These are phyloP conservation scores for Chrysodeixis includens DNA, from an alignment of 2,888 invertebrate species.

Conservation along the genomic window DNA sequence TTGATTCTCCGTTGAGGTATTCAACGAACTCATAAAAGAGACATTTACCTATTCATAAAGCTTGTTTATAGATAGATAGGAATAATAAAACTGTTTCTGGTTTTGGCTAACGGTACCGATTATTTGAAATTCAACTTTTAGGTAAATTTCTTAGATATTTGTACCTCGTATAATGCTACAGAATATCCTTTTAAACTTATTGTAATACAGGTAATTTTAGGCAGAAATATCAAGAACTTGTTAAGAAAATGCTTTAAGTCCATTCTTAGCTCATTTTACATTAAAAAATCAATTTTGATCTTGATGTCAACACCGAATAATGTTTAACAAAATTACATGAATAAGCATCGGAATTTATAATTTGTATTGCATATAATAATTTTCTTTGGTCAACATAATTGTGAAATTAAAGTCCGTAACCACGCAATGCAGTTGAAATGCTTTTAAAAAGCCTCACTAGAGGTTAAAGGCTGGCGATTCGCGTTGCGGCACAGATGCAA, in stretches of 20 bases:
- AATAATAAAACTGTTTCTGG: neutral
- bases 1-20: neutral
- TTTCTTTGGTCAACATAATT: slow-evolving; percentile 22
- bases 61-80: neutral
- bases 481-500: slow-evolving; percentile 40
- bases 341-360: slow-evolving; percentile 9
- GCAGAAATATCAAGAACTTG: too few species aligned
- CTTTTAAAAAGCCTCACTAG: slow-evolving; percentile 31
- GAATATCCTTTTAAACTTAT: too few species aligned
- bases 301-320: too few species aligned
- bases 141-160: too few species aligned
- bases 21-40: neutral
- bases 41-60: neutral
- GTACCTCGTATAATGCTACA: too few species aligned
- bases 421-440: slow-evolving; percentile 34
- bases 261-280: too few species aligned
- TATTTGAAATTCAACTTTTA: neutral
- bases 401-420: slow-evolving; percentile 22
- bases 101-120: neutral
- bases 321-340: neutral
- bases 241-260: too few species aligned
- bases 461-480: slow-evolving; percentile 32
- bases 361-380: slow-evolving; percentile 16
- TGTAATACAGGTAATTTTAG: too few species aligned
- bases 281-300: too few species aligned